These are phyloP conservation scores for Cryptotermes secundus DNA, from an alignment of 1,140 invertebrate species.

Conservation along the genomic window DNA sequence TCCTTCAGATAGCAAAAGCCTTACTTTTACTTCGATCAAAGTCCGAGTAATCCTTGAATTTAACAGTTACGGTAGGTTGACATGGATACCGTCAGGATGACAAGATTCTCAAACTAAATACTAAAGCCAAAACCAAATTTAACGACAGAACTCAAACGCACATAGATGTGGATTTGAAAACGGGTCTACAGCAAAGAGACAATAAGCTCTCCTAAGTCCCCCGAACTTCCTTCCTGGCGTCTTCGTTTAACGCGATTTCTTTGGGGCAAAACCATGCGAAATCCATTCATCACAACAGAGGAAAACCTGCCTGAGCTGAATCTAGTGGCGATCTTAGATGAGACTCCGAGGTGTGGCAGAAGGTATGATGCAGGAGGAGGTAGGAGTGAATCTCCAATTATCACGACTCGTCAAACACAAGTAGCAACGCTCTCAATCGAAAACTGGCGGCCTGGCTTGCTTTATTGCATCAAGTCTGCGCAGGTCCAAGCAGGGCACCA, in stretches of 20 bases:
- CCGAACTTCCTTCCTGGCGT: not conserved
- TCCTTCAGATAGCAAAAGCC: slow-evolving; percentile 22
- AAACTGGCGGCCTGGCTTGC: slow-evolving; percentile 5
- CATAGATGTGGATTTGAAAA: not conserved
- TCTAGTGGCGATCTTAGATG: not conserved
- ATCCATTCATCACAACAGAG: slow-evolving; percentile 7
- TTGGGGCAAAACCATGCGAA: not conserved
- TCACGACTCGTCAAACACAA: slow-evolving; percentile 44
- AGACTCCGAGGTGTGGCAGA: not conserved
- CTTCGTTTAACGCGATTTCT: not conserved
- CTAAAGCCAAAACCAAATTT: not conserved
- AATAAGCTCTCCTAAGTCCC: not conserved
- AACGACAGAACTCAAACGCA: not conserved
- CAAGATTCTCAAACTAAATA: not conserved
- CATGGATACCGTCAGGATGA: not conserved
- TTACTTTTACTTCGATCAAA: not conserved
- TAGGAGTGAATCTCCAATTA: slow-evolving; percentile 41
- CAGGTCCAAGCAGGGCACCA: slow-evolving; percentile 35
- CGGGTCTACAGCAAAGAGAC: not conserved
- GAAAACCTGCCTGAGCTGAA: not conserved
- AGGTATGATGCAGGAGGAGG: not conserved
- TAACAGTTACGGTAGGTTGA: not conserved
- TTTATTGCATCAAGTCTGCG: slow-evolving; percentile 23
- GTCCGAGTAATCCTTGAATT: slow-evolving; percentile 19
- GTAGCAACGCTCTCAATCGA: slow-evolving; percentile 37